Evolutionary conservation across 2,797 vertebrate species (phyloP), one percentile per base, ranked within the genome.

Genomic region (Mormyrus proboscirostris): DNA sequence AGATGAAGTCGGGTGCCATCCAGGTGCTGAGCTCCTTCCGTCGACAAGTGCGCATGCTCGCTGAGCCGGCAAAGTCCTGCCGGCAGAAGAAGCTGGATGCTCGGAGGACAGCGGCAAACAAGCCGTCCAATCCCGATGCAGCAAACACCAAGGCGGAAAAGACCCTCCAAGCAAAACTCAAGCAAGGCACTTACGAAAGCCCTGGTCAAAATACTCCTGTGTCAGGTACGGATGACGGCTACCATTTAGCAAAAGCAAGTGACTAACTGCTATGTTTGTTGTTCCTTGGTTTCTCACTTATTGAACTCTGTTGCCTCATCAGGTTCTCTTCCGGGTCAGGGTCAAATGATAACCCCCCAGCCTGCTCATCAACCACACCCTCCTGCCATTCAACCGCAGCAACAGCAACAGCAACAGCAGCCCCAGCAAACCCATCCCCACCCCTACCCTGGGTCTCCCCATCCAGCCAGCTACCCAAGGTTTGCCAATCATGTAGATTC

Each of bases 1-100:
- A 99, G 93, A 97, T 97, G 12, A 97, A 94, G 90, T 96, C 95
- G 0, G 98, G 99, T 33, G 97, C 97, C 91, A 98, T 99, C 88
- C 97, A 99, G 95, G 97, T 98, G 86, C 97, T 99, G 87, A 97
- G 94, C 89, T 95, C 96, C 90, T 99, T 99, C 91, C 97, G 97
- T 25, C 96, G 98, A 49, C 97, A 98, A 95, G 97, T 99, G 82
- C 96, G 98, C 92, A 99, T 98, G 98, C 94, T 99, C 85, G 94
- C 98, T 10, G 98, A 99, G 91, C 98, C 98, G 0, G 98, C 97
- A 50, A 99, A 99, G 95, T 98, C 97, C 0, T 98, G 98, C 91
- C 95, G 98, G 76, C 98, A 99, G 91, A 99, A 96, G 94, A 99
- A 99, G 93, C 93, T 98, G 89, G 98, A 99, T 90, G 96, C 98